These are phyloP conservation scores for Lates japonicus DNA, from an alignment of 2,797 vertebrate genomes.

Conservation along the genomic window DNA sequence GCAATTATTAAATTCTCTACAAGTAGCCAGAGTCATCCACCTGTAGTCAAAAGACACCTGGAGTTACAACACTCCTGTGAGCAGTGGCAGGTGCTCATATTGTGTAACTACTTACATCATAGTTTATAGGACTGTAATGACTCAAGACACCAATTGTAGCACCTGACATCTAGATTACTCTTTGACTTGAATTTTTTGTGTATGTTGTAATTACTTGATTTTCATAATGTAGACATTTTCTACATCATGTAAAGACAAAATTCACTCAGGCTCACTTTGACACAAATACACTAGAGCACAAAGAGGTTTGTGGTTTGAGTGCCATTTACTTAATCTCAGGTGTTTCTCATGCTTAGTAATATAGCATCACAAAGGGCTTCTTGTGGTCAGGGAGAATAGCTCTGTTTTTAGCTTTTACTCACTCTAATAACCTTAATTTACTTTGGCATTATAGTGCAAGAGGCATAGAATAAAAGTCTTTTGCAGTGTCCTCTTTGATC, in stretches of 20 bases:
- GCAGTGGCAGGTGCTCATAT: slow-evolving; percentile 7
- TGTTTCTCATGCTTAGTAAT: too few relatives aligned
- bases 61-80: background rate
- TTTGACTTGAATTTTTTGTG: background rate
- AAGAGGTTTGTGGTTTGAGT: too few relatives aligned
- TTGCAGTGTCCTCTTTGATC: background rate
- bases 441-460: too few relatives aligned
- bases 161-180: background rate
- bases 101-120: background rate
- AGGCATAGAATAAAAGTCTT: too few relatives aligned
- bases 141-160: background rate
- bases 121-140: background rate
- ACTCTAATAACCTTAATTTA: too few relatives aligned
- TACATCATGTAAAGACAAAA: background rate
- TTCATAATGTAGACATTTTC: background rate
- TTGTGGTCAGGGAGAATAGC: too few relatives aligned
- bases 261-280: too few relatives aligned
- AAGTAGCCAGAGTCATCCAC: slow-evolving; percentile 9
- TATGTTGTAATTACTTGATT: background rate
- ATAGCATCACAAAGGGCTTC: too few relatives aligned
- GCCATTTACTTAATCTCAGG: too few relatives aligned
- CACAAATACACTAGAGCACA: too few relatives aligned
- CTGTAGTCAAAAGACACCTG: slow-evolving; percentile 17
- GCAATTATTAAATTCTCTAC: slow-evolving; percentile 31
- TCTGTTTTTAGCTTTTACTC: too few relatives aligned